phyloP scores from a whole-genome alignment of 2,888 invertebrate species.

The Trisateles emortualis region DNA sequence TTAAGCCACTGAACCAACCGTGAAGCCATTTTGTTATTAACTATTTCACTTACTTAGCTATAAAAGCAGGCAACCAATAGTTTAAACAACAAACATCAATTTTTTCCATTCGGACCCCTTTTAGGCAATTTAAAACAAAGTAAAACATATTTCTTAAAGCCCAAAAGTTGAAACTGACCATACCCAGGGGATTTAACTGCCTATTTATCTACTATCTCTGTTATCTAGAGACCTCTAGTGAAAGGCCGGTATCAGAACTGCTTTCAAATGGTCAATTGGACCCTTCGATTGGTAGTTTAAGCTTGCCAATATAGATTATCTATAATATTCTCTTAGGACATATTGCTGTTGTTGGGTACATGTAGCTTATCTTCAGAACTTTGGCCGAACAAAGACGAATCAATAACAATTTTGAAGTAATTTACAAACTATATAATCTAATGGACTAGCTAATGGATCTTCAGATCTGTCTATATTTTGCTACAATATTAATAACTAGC shows the following conservation, averaged over 20 bases:
- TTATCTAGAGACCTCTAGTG: slow-evolving; percentile 4
- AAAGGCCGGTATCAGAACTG: neutral
- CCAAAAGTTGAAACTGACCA: slow-evolving; percentile 4
- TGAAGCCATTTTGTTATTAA: no score
- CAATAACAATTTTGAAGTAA: slow-evolving; percentile 1
- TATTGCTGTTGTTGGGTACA: neutral
- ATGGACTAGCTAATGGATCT: no score
- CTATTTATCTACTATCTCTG: slow-evolving; percentile 8
- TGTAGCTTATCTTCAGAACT: no score
- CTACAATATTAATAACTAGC: no score
- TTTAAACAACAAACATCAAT: no score
- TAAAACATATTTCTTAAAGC: neutral
- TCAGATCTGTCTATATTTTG: no score
- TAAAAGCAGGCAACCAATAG: no score
- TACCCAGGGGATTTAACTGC: slow-evolving; percentile 1
- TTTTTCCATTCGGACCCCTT: neutral
- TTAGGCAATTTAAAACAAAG: neutral
- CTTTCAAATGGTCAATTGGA: slow-evolving; percentile 9
- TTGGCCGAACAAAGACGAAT: neutral
- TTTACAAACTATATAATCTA: no score
- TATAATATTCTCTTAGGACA: neutral
- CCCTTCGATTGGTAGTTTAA: neutral
- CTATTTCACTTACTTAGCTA: no score
- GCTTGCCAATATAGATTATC: slow-evolving; percentile 1
- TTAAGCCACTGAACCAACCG: no score